Base-by-base conservation (phyloP, 1,140 invertebrate genomes). In the Neodiprion pinetum region DNA sequence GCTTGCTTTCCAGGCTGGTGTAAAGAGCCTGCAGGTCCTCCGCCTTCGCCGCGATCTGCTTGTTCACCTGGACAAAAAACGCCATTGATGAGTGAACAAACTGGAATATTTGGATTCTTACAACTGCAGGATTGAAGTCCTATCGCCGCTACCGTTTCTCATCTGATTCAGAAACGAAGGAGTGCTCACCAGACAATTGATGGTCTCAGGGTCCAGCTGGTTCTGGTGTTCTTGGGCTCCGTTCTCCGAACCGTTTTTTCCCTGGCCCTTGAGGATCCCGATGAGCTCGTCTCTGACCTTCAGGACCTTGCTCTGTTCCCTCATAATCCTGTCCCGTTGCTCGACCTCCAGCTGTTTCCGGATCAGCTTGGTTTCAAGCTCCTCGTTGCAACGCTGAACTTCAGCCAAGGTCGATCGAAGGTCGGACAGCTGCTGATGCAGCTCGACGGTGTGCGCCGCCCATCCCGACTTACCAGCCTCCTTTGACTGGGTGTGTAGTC, bases 11-110 rank as follows among this genome's bases (percentile, higher is more conserved):
- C 4, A 93, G 79, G 0, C 88, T 89, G 0, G 80, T 73, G 65
- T 90, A 89, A 3, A 92, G 75, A 72, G 91, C 88, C 53, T 90
- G 87, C 14, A 91, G 89, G 72, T 91, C 88, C 17, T 92, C 90
- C 0, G 88, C 87, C 74, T 90, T 92, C 0, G 88, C 84, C 0
- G 83, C 82, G 48, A 91, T 88, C 78, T 91, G 85, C 75, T 89
- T 88, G 72, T 85, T 88, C 5, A 91, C 85, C 90, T 91, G 68
- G 11, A 53, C 11, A 12, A 12, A 12, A 9, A 21, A 21, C 17
- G 17, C 17, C 17, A 21, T 21, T 21, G 17, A 21, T 21, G 17
- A 21, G 17, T 21, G 17, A 21, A 21, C 17, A 21, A 21, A 21
- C 0, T 21, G 17, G 17, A 21, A 21, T 21, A 21, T 21, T 21